A percentile compares a stretch with the other conserved stretches of the same genome.
Conservation (phyloP, 2,113 vertebrate genomes). For the Alligator mississippiensis region DNA sequence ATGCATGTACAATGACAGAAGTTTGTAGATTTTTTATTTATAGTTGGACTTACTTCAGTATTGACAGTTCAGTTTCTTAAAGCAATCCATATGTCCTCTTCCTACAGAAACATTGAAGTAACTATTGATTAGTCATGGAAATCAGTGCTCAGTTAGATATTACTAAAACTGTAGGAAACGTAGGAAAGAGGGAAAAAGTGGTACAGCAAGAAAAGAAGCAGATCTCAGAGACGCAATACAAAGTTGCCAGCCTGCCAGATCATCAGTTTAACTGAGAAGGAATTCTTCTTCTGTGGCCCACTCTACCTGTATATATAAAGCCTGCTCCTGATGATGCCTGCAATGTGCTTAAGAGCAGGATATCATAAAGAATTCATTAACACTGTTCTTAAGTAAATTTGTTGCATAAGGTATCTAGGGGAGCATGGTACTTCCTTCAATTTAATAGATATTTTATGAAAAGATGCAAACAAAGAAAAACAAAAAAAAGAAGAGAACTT, state of each 20-base stretch:
- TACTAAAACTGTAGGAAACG: not conserved
- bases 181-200: not conserved
- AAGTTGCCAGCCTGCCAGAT: not conserved
- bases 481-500: not conserved
- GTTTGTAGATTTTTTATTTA: conserved; percentile 14
- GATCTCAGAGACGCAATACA: not conserved
- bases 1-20: not conserved
- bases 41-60: not conserved
- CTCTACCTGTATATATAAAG: not conserved
- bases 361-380: not conserved
- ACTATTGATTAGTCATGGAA: conserved; percentile 3
- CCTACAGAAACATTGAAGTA: not conserved
- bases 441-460: not conserved
- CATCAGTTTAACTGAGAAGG: fast-evolving
- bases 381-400: not conserved
- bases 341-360: not conserved
- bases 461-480: not conserved
- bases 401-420: fast-evolving
- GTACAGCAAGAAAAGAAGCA: not conserved
- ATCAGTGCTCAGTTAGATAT: not conserved
- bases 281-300: not conserved
- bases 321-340: not conserved
- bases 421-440: not conserved
- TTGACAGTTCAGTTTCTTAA: conserved; percentile 51
- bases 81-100: conserved; percentile 7